A percentile compares a stretch with the other conserved stretches of the same genome.
These are phyloP conservation scores for Melangyna quadrimaculata DNA, from an alignment of 2,888 invertebrate species.

Conservation along the genomic window DNA sequence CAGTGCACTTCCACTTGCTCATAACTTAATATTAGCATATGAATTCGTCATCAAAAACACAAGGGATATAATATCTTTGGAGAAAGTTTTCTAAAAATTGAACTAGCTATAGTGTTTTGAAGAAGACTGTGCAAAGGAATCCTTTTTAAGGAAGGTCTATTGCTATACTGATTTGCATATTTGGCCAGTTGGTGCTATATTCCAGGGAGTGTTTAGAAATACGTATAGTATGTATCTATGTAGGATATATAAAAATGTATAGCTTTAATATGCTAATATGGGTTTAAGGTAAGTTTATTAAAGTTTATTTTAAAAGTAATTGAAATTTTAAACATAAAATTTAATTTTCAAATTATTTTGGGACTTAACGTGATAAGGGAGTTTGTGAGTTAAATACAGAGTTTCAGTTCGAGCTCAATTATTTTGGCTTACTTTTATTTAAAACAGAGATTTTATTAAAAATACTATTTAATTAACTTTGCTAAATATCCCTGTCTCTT, in stretches of 20 bases:
- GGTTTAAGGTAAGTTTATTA: neutral
- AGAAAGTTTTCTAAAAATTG: neutral
- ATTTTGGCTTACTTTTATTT: no score
- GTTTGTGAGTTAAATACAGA: no score
- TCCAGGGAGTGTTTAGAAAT: neutral
- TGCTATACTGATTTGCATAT: neutral
- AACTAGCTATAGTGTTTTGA: neutral
- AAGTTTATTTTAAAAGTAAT: no score
- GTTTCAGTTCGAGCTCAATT: no score
- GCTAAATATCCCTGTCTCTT: no score
- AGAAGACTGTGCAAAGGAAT: neutral
- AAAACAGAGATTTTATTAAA: no score
- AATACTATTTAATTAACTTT: no score
- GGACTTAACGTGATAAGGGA: no score
- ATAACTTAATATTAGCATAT: slow-evolving; percentile 5
- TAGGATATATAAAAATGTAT: neutral
- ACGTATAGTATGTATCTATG: neutral
- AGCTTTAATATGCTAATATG: neutral
- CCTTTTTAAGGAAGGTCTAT: neutral
- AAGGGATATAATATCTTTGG: neutral
- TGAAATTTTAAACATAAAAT: no score
- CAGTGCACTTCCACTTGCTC: neutral
- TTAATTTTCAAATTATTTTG: no score
- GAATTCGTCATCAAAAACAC: slow-evolving; percentile 1
- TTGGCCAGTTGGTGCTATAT: neutral